Evolutionary conservation across 2,797 vertebrate genomes (phyloP), one percentile per base, ranked within the genome.

Genomic region (Sebastes minor): DNA sequence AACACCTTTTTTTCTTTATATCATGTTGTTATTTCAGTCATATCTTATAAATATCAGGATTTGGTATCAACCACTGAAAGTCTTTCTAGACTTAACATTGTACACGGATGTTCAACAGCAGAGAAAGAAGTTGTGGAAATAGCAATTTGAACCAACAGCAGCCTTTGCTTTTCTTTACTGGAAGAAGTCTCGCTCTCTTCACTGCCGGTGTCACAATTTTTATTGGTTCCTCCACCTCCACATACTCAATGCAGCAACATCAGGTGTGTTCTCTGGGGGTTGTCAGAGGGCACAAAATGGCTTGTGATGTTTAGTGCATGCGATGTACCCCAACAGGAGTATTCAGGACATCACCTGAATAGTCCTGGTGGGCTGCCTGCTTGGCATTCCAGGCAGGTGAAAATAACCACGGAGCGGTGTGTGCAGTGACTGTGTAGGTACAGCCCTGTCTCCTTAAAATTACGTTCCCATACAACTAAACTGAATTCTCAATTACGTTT

Each of bases 211-310:
- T 86, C 68, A 84, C 61, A 73, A 16, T 16, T 66, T 52, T 53
- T 76, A 35, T 71, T 80, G 59, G 56, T 14, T 71, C 71, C 53
- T 81, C 28, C 32, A 32, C 61, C 46, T 38, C 63, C 65, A 27
- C 49, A 13, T 16, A 55, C 42, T 57, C 1, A 71, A 10, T 66
- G 59, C 67, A 70, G 72, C 28, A 49, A 20, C 70, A 74, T 77
- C n/a, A 71, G 35, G 5, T 46, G 74, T 86, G 27, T 42, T 82
- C 64, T 68, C 32, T 22, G 18, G 60, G 4, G 61, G 20, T 65
- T 71, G 76, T 86, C 70, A 84, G 72, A 71, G 49, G 68, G 38
- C 53, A 76, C n/a, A 71, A 64, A 67, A 71, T 49, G 72, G 55
- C 63, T 42, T 72, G 38, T 64, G 77, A 76, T 84, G 42, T 69